These are phyloP conservation scores for Onthophagus taurus DNA, from an alignment of 1,140 invertebrate species.

Conservation along the genomic window DNA sequence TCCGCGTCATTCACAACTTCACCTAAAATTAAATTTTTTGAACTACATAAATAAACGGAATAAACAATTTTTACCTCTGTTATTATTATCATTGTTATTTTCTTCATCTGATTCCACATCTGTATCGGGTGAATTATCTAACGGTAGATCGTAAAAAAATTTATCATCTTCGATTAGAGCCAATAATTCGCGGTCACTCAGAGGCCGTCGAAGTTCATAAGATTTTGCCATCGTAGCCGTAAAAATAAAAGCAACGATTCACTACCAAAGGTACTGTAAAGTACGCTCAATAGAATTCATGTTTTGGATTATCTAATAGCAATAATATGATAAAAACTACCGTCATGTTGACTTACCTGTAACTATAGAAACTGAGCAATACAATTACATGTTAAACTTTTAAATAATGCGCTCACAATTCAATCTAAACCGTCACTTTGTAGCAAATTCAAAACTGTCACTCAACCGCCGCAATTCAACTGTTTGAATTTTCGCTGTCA, in stretches of 20 bases:
- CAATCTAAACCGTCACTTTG: background rate
- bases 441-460: background rate
- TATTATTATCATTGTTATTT: background rate
- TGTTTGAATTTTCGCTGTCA: background rate
- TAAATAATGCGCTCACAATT: background rate
- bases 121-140: slow-evolving; percentile 1
- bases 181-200: background rate
- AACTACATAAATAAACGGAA: too few species aligned
- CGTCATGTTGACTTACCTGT: background rate
- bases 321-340: background rate
- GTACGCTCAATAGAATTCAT: background rate
- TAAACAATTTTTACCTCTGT: too few species aligned
- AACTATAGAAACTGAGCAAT: background rate
- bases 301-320: background rate
- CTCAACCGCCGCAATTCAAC: background rate
- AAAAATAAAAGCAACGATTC: background rate
- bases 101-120: slow-evolving; percentile 1
- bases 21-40: too few species aligned
- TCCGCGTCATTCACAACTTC: too few species aligned
- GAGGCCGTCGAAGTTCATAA: background rate
- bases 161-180: background rate
- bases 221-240: background rate
- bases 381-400: background rate
- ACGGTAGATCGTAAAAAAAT: background rate
- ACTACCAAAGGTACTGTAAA: background rate